A percentile compares a stretch with the other conserved stretches of the same genome.
These are phyloP conservation scores for Sturnus vulgaris DNA, from an alignment of 2,113 vertebrate species.

Conservation along the genomic window DNA sequence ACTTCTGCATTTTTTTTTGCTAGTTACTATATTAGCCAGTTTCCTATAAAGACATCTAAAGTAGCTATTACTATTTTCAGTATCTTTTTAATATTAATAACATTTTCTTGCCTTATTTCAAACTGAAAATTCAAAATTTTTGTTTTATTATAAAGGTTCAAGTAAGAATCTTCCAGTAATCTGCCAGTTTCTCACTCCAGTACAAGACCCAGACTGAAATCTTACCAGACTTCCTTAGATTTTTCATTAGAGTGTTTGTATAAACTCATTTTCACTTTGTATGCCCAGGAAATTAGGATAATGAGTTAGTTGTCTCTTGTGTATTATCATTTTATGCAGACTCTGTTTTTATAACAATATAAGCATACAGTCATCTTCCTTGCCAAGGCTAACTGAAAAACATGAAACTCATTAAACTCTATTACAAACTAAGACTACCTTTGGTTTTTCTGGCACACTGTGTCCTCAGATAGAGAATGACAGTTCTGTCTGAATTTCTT, in stretches of 20 bases:
- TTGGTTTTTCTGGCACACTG: neutral
- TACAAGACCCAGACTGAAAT: neutral
- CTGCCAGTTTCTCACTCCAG: neutral
- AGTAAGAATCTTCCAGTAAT: neutral
- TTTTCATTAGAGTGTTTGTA: neutral
- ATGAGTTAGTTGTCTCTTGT: neutral
- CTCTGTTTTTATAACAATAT: neutral
- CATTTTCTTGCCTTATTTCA: neutral
- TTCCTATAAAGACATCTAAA: neutral
- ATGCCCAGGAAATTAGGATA: neutral
- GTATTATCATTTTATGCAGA: neutral
- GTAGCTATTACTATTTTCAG: neutral
- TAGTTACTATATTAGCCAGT: neutral
- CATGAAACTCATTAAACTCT: neutral
- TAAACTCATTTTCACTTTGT: neutral
- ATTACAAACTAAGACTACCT: neutral
- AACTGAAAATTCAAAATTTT: neutral
- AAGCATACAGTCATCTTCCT: neutral
- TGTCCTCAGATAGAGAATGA: neutral
- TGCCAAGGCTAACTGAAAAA: neutral
- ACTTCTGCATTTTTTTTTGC: neutral
- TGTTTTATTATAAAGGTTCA: neutral
- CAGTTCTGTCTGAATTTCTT: neutral
- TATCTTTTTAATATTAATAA: neutral
- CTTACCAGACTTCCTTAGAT: neutral